Evolutionary conservation across 2,113 vertebrate genomes (phyloP).

Genomic region (Oenanthe oenanthe): DNA sequence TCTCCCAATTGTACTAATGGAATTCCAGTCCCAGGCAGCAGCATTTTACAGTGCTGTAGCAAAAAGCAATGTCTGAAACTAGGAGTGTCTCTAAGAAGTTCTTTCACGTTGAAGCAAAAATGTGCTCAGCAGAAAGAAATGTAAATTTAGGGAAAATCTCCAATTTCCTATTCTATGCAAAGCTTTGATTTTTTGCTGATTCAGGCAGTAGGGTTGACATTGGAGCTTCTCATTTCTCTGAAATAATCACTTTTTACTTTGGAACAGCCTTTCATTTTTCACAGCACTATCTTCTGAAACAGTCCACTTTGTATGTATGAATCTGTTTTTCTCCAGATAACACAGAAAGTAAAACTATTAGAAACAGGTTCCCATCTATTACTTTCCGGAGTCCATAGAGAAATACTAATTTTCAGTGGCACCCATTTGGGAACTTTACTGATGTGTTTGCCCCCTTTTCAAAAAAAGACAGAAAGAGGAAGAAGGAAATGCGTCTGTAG

Average conservation of each 20-base stretch:
- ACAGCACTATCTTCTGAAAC: slow-evolving; percentile 79
- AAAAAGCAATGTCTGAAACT: slow-evolving; percentile 70
- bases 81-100: slow-evolving; percentile 75
- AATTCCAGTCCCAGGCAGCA: slow-evolving; percentile 64
- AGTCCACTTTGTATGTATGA: slow-evolving; percentile 80
- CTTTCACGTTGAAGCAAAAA: slow-evolving; percentile 78
- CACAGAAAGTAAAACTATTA: slow-evolving; percentile 81
- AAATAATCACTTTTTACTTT: slow-evolving; percentile 81
- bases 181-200: slow-evolving; percentile 81
- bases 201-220: slow-evolving; percentile 79
- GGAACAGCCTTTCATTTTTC: slow-evolving; percentile 80
- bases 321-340: slow-evolving; percentile 84
- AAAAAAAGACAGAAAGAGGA: slow-evolving; percentile 57
- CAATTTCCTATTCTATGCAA: slow-evolving; percentile 79
- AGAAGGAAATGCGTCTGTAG: slow-evolving; percentile 53
- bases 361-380: slow-evolving; percentile 72
- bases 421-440: slow-evolving; percentile 57
- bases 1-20: slow-evolving; percentile 47
- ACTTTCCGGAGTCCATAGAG: slow-evolving; percentile 63
- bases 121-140: slow-evolving; percentile 80
- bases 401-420: slow-evolving; percentile 72
- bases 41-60: slow-evolving; percentile 50
- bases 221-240: slow-evolving; percentile 80
- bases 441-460: slow-evolving; percentile 48
- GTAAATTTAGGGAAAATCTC: slow-evolving; percentile 82